phyloP scores from a whole-genome alignment of 2,113 vertebrate species.

The Heloderma charlesbogerti region DNA sequence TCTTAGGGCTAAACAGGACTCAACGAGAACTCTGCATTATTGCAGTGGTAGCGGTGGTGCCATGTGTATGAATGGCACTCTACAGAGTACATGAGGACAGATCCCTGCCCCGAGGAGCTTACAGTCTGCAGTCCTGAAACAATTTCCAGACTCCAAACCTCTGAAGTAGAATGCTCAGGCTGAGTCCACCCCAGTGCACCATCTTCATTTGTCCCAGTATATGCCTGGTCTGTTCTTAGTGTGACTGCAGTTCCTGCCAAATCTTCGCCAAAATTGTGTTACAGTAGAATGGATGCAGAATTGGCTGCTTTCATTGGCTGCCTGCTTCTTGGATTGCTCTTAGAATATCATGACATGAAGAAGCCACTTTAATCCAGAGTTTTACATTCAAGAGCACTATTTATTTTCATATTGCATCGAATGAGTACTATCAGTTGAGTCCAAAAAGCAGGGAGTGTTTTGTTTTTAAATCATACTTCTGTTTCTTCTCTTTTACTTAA shows the following conservation, averaged over 20 bases:
- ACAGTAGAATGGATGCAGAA: not conserved
- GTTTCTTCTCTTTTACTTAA: not conserved
- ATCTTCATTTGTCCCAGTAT: not conserved
- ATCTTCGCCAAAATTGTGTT: not conserved
- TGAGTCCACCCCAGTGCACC: no score
- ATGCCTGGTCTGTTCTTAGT: not conserved
- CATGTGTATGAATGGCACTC: not conserved
- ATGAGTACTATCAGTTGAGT: not conserved
- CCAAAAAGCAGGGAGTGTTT: not conserved
- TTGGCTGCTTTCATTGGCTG: no score
- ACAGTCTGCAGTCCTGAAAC: not conserved
- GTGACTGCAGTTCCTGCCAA: not conserved
- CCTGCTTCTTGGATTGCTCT: not conserved
- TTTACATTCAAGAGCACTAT: not conserved
- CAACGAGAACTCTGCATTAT: not conserved
- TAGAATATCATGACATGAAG: not conserved
- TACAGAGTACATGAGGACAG: not conserved
- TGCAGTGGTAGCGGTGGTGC: no score
- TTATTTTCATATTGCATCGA: not conserved
- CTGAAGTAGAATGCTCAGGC: not conserved
- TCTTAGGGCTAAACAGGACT: not conserved
- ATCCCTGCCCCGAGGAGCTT: not conserved
- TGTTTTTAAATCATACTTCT: not conserved
- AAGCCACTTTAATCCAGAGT: not conserved
- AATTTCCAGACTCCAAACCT: not conserved